These are phyloP conservation scores for Rostratula benghalensis DNA, from an alignment of 2,113 vertebrate genomes.

Conservation along the genomic window DNA sequence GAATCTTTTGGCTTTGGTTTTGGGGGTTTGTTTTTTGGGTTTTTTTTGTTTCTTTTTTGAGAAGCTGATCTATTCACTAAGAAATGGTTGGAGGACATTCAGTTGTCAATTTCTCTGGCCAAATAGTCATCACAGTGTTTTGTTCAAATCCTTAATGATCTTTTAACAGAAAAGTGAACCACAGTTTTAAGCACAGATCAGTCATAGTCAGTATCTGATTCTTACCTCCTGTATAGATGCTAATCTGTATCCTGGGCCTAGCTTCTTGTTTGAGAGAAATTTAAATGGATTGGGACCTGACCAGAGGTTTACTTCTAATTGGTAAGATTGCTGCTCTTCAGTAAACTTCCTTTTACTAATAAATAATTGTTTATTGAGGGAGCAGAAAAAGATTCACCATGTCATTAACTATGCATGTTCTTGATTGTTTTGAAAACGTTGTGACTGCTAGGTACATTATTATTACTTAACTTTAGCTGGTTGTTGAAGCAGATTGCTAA, in stretches of 20 bases:
- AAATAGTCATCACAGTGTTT: background rate
- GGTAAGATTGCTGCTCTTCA: accelerated
- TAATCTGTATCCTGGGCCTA: background rate
- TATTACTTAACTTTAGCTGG: background rate
- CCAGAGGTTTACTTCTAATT: background rate
- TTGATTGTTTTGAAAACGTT: background rate
- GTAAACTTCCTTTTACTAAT: background rate
- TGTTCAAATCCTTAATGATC: background rate
- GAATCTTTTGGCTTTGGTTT: background rate
- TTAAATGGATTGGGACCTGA: background rate
- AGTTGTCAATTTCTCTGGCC: background rate
- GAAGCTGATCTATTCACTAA: background rate
- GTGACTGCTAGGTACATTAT: background rate
- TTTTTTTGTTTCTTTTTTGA: background rate
- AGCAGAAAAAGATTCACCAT: accelerated
- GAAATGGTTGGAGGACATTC: background rate
- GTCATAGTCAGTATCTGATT: background rate
- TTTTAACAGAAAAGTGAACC: background rate
- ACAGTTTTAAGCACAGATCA: background rate
- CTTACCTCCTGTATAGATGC: background rate
- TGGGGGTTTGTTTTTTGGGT: too few species aligned
- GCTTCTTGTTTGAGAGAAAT: background rate
- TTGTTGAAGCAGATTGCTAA: background rate
- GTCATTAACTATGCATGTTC: background rate
- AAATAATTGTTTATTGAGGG: background rate